Conservation (phyloP, 53 echinoderm and acorn worm species). For the Echinometra lucunter region DNA sequence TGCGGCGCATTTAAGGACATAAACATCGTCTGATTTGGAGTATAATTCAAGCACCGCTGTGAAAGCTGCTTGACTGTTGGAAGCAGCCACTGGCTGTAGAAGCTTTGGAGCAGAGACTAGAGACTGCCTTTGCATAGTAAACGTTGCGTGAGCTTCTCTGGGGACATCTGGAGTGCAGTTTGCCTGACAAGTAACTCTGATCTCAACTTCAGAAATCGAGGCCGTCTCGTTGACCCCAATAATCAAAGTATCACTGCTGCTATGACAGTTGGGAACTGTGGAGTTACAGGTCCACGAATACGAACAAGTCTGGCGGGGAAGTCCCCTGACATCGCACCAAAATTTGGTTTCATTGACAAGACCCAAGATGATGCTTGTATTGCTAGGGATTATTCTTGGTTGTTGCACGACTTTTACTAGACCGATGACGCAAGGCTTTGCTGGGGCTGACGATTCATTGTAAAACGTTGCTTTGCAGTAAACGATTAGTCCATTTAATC, state of each 20-base stretch:
- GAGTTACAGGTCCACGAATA: constrained; percentile 11
- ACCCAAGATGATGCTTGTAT: not conserved
- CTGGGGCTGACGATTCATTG: not conserved
- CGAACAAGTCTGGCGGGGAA: constrained; percentile 2
- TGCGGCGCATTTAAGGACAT: not conserved
- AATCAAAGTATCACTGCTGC: not conserved
- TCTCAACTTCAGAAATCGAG: not conserved
- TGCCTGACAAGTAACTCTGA: not conserved
- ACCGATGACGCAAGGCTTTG: constrained; percentile 7
- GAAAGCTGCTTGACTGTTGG: no score
- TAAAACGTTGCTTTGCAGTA: not conserved
- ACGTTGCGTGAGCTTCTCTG: constrained; percentile 2
- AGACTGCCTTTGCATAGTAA: not conserved
- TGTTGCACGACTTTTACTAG: constrained; percentile 22
- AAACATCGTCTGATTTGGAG: not conserved
- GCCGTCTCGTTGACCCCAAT: not conserved
- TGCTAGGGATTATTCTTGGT: constrained; percentile 28
- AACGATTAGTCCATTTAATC: not conserved
- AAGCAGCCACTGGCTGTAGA: not conserved
- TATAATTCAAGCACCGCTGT: not conserved
- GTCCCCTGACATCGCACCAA: constrained; percentile 12
- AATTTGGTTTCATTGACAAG: not conserved
- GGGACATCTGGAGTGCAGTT: not conserved
- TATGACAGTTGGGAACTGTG: not conserved
- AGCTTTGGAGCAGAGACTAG: not conserved